These are phyloP conservation scores for Cantharis rufa DNA, from an alignment of 2,888 invertebrate genomes.

Conservation along the genomic window DNA sequence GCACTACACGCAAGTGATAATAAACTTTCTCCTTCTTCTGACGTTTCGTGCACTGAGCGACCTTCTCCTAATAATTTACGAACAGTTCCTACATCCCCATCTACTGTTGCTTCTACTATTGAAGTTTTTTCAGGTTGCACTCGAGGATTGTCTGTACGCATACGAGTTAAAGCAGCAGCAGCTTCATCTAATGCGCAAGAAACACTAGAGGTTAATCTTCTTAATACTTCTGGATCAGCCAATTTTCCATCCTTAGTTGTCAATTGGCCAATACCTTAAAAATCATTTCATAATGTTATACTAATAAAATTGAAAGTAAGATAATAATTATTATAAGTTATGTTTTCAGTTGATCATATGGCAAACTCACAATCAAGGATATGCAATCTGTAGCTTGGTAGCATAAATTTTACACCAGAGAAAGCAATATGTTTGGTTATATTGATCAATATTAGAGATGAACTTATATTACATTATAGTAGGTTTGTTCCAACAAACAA, in stretches of 20 bases:
- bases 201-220: constrained; percentile 80
- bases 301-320: background rate
- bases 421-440: background rate
- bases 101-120: constrained; percentile 90
- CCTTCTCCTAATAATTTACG: constrained; percentile 91
- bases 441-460: no score
- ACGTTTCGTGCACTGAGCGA: constrained; percentile 92
- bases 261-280: constrained; percentile 77
- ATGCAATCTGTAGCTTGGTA: background rate
- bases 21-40: constrained; percentile 95
- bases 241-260: constrained; percentile 81
- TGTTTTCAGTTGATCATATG: background rate
- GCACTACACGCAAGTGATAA: constrained; percentile 96
- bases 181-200: constrained; percentile 95
- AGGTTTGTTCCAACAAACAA: no score
- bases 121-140: constrained; percentile 56
- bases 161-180: constrained; percentile 92
- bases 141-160: constrained; percentile 81
- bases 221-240: constrained; percentile 86
- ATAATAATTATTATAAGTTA: background rate
- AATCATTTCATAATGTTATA: background rate
- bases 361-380: background rate
- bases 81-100: constrained; percentile 92
- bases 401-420: background rate
- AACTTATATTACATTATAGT: no score